Evolutionary conservation across 2,797 vertebrate species (phyloP).

Genomic region (Acanthurus leucopareius): DNA sequence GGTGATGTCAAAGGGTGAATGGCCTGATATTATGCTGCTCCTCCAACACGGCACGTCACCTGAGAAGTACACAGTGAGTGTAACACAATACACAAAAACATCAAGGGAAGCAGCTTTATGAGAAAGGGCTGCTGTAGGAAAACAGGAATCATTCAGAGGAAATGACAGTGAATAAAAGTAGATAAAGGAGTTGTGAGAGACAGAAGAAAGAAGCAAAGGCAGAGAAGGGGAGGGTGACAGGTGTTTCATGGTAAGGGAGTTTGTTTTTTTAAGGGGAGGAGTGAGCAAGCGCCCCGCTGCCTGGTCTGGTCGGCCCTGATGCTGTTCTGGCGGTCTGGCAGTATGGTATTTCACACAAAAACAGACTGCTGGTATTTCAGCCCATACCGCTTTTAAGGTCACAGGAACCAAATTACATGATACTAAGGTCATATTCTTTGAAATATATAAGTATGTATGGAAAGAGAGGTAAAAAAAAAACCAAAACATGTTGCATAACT

Average conservation of each 20-base stretch:
- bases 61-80: conserved; percentile 10
- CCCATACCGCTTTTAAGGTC: conserved; percentile 58
- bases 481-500: conserved; percentile 48
- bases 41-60: conserved; percentile 14
- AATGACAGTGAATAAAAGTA: conserved; percentile 9
- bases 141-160: conserved; percentile 25
- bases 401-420: conserved; percentile 50
- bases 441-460: conserved; percentile 44
- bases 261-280: conserved; percentile 80
- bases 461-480: conserved; percentile 41
- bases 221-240: conserved; percentile 46
- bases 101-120: conserved; percentile 22
- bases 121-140: conserved; percentile 33
- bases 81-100: conserved; percentile 34
- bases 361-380: conserved; percentile 60
- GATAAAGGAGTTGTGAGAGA: conserved; percentile 11
- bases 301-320: conserved; percentile 45
- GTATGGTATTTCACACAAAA: conserved; percentile 72
- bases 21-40: not conserved
- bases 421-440: conserved; percentile 42
- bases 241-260: conserved; percentile 73
- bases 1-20: conserved; percentile 6
- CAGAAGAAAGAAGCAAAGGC: conserved; percentile 25
- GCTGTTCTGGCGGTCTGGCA: conserved; percentile 59
- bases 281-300: conserved; percentile 63